These are phyloP conservation scores for Wiebesia pumilae DNA, from an alignment of 1,140 invertebrate genomes.

Conservation along the genomic window DNA sequence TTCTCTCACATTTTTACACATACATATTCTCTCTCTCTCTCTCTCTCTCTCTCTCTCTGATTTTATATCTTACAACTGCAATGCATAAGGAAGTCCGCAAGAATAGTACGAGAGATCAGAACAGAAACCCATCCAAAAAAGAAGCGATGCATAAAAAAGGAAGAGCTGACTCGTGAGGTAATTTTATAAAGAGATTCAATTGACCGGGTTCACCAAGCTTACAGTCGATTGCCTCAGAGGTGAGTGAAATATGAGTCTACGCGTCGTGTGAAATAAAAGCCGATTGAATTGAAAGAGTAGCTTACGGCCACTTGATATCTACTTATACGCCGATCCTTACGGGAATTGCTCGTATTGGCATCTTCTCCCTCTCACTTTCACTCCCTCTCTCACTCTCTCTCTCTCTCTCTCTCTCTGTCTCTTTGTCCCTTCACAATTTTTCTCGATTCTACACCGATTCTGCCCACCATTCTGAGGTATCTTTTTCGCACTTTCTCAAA, in stretches of 20 bases:
- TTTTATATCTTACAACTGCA: background rate
- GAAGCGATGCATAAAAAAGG: background rate
- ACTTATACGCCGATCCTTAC: conserved; percentile 59
- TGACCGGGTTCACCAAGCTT: conserved; percentile 59
- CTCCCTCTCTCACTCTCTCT: too few relatives aligned
- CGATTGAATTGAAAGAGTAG: conserved; percentile 69
- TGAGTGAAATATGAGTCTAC: conserved; percentile 68
- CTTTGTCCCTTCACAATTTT: background rate
- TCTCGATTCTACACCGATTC: background rate
- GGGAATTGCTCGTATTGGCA: conserved; percentile 53
- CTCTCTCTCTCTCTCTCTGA: background rate
- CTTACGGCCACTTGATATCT: conserved; percentile 64
- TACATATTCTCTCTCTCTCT: background rate
- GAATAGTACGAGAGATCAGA: background rate
- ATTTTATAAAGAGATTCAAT: conserved; percentile 70
- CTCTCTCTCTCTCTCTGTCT: too few relatives aligned
- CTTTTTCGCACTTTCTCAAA: background rate
- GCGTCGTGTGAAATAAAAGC: conserved; percentile 66
- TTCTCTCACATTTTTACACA: background rate
- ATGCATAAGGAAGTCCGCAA: background rate
- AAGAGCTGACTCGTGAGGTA: conserved; percentile 57
- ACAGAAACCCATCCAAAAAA: background rate
- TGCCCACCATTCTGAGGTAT: conserved; percentile 37
- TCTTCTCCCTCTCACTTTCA: conserved; percentile 4
- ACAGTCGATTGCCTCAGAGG: conserved; percentile 35